These are phyloP conservation scores for Euphonia xanthogaster DNA, from an alignment of 2,797 vertebrate species.

Conservation along the genomic window DNA sequence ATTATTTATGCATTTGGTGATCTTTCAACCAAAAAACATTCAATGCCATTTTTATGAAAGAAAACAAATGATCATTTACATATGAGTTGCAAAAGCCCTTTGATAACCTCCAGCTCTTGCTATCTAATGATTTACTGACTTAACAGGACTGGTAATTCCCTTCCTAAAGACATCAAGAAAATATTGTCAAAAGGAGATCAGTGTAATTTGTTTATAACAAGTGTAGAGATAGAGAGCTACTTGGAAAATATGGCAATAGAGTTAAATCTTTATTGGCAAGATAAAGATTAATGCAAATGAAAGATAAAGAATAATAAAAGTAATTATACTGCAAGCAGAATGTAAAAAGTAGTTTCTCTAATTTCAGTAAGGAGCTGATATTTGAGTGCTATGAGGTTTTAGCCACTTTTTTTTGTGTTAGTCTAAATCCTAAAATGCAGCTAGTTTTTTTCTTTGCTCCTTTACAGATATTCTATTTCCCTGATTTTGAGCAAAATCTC, in stretches of 20 bases:
- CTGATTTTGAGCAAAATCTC: not conserved
- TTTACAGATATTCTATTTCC: not conserved
- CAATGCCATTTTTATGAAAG: not conserved
- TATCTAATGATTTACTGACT: not conserved
- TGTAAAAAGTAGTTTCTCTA: not conserved
- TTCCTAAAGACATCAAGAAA: not conserved
- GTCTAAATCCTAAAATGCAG: not conserved
- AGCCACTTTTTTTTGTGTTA: not conserved
- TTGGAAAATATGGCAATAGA: not conserved
- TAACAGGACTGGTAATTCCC: not conserved
- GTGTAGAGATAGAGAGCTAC: not conserved
- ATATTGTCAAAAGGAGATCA: not conserved
- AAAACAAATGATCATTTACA: not conserved
- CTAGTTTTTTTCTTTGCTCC: not conserved
- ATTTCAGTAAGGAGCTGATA: not conserved
- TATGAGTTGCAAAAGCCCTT: not conserved
- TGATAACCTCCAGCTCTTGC: not conserved
- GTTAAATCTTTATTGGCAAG: constrained; percentile 13
- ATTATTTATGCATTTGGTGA: constrained; percentile 9
- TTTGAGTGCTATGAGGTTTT: not conserved
- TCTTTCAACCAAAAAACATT: not conserved
- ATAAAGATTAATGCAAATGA: constrained; percentile 38
- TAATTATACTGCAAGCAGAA: not conserved
- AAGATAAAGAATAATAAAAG: constrained; percentile 13
- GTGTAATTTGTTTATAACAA: constrained; percentile 7